Base-by-base conservation (phyloP, 2,888 invertebrate genomes). In the Serrognathus titanus region DNA sequence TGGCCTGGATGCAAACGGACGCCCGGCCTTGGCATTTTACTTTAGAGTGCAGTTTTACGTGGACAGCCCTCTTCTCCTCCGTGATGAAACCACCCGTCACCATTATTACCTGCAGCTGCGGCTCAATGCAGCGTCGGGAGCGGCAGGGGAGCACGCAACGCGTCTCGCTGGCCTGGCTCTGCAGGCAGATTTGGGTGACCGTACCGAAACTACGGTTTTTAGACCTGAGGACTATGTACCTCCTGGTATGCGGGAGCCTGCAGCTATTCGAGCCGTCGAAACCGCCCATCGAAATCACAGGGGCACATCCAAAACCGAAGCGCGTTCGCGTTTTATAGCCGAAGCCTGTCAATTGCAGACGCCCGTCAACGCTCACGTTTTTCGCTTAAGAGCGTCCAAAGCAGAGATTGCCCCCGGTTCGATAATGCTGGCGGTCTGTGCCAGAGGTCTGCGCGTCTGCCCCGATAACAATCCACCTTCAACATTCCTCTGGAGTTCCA, bases 71-170 rank as follows among this genome's bases (percentile, higher is more conserved):
- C 84, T 93, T 69, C 85, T 95, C 64, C 82, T 95, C 73, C 88
- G 92, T 79, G 95, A 97, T 82, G 94, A 94, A 73, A 86, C 91
- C 67, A 93, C 95, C 53, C 84, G 94, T 58, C 93, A 94, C 76
- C 90, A 96, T 74, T 98, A 97, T 79, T 98, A 95, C 80, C 83
- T 94, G 69, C 97, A 98, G 81, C 81, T 98, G 75, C 89, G 94
- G 63, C 89, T 93, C 79, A 98, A 98, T 80, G 84, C 88, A 62
- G 83, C 86, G 60, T 83, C 85, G 58, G 74, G 89, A 85, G 69
- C 80, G 45, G 82, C 83, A 12, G 80, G 82, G 11, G 83, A 83
- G 58, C 86, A 86, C 76, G 85, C 88, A 74, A 85, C 88, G 51
- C 78, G 88, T 68, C 83, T 97, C 71, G 94, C 94, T 46, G 94